A percentile compares a stretch with the other conserved stretches of the same genome.
Evolutionary conservation across 2,113 vertebrate species (phyloP).

Genomic region (Nettapus auritus): DNA sequence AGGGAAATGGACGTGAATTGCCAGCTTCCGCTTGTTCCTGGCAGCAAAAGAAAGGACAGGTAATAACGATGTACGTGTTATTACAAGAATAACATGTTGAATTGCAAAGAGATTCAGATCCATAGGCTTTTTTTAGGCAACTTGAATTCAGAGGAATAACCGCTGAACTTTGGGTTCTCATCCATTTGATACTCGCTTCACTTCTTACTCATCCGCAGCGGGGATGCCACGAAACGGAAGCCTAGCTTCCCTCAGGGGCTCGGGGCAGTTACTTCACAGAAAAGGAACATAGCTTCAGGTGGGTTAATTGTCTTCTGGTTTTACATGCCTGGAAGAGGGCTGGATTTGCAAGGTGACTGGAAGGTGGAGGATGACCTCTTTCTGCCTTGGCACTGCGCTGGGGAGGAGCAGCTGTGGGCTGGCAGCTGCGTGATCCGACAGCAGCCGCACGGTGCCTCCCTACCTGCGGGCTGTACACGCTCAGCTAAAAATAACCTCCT

Average conservation of each 20-base stretch:
- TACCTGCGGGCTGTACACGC: neutral
- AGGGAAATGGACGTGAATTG: neutral
- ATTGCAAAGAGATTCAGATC: neutral
- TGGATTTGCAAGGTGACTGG: neutral
- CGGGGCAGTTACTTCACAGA: neutral
- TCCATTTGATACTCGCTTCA: neutral
- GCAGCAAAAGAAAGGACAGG: neutral
- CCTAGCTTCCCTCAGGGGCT: neutral
- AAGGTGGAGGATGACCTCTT: neutral
- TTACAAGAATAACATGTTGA: neutral
- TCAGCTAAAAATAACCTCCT: constrained; percentile 50
- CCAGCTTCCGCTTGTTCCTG: neutral
- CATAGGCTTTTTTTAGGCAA: neutral
- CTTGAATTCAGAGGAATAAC: neutral
- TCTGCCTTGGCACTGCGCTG: neutral
- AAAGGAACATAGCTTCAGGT: neutral
- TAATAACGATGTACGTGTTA: neutral
- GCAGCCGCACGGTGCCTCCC: neutral
- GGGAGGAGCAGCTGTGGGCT: neutral
- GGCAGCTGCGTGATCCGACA: rapidly evolving
- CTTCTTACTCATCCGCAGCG: neutral
- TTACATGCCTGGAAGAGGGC: neutral
- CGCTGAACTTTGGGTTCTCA: neutral
- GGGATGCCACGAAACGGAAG: neutral
- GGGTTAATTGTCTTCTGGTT: neutral